Evolutionary conservation across 1,140 invertebrate genomes (phyloP).

Genomic region (Lasaia peninsularis): DNA sequence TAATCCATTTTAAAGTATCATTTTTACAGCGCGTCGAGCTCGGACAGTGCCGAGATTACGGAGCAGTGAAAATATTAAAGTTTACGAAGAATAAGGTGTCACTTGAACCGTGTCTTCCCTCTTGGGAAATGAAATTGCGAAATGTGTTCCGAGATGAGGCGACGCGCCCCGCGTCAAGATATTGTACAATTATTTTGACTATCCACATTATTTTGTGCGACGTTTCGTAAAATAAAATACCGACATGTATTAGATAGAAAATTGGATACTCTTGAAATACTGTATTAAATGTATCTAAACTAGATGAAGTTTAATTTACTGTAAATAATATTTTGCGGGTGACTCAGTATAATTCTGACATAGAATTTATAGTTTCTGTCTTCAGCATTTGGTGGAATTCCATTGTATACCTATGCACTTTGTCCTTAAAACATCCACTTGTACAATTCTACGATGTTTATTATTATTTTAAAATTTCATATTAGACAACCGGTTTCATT

Average conservation of each 20-base stretch:
- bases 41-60: conserved; percentile 39
- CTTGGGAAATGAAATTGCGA: conserved; percentile 58
- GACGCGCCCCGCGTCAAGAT: conserved; percentile 19
- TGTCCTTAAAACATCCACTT: too few relatives aligned
- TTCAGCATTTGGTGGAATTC: too few relatives aligned
- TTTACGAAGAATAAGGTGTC: conserved; percentile 50
- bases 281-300: too few relatives aligned
- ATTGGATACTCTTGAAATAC: too few relatives aligned
- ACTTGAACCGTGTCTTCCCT: conserved; percentile 35
- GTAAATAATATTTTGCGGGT: too few relatives aligned
- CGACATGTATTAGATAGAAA: background rate
- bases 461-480: too few relatives aligned
- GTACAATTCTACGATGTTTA: too few relatives aligned
- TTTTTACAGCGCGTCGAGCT: conserved; percentile 21
- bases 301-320: too few relatives aligned
- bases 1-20: conserved; percentile 22
- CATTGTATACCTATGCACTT: too few relatives aligned
- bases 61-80: conserved; percentile 46
- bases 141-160: conserved; percentile 44
- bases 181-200: conserved; percentile 11
- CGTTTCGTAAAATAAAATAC: conserved; percentile 3
- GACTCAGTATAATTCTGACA: too few relatives aligned
- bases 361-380: too few relatives aligned
- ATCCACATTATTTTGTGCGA: conserved; percentile 6
- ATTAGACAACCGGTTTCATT: too few relatives aligned